Conservation (phyloP, 2,113 vertebrate genomes). For the Regulus satrapa region DNA sequence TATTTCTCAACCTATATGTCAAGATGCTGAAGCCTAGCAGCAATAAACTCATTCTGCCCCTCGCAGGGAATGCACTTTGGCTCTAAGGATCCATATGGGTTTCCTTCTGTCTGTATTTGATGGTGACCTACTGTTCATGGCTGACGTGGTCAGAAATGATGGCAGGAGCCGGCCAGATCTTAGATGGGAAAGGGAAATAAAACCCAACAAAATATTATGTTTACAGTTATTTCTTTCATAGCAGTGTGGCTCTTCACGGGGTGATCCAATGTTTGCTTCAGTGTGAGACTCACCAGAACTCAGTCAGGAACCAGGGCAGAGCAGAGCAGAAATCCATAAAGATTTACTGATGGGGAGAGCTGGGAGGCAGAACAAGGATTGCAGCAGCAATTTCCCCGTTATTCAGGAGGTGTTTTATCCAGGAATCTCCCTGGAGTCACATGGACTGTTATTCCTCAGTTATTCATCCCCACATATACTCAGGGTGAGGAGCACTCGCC, state of each 20-base stretch:
- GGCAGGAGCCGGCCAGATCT: neutral
- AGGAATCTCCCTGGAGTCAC: neutral
- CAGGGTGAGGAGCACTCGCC: neutral
- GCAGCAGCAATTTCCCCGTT: neutral
- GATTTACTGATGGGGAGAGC: neutral
- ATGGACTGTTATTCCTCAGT: neutral
- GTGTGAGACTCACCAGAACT: neutral
- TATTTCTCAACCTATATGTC: slow-evolving; percentile 67
- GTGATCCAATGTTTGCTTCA: neutral
- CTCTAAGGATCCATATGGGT: neutral
- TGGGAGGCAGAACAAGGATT: neutral
- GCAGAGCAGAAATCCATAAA: neutral
- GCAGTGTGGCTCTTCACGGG: neutral
- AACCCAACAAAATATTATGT: neutral
- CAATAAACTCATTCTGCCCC: slow-evolving; percentile 44
- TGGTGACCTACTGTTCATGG: neutral
- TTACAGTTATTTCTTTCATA: neutral
- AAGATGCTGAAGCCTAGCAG: slow-evolving; percentile 48
- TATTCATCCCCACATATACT: neutral
- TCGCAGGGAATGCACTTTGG: neutral
- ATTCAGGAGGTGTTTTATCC: neutral
- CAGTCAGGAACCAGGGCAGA: neutral
- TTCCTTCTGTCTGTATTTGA: neutral
- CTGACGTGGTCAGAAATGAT: neutral
- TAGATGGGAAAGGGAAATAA: neutral